Evolutionary conservation across 2,797 vertebrate genomes (phyloP).

Genomic region (Rhincodon typus): DNA sequence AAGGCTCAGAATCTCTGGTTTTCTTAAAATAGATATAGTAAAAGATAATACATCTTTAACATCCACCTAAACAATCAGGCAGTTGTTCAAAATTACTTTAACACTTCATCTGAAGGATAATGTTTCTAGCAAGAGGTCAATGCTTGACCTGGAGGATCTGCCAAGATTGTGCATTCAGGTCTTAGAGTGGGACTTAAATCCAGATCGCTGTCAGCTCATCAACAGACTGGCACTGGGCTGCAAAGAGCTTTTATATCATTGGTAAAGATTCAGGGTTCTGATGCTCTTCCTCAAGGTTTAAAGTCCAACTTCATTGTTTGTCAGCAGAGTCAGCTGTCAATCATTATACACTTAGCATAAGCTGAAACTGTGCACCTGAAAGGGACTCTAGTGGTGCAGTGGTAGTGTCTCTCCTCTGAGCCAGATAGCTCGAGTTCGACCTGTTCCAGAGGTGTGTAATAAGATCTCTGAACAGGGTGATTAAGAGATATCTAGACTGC

Average conservation of each 20-base stretch:
- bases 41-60: too few species aligned
- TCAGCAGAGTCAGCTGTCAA: neutral
- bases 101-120: neutral
- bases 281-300: neutral
- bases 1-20: neutral
- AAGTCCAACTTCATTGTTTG: neutral
- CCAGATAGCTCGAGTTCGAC: too few species aligned
- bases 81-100: neutral
- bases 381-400: too few species aligned
- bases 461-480: too few species aligned
- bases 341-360: neutral
- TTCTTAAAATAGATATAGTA: neutral
- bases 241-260: neutral
- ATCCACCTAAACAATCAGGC: neutral
- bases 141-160: neutral
- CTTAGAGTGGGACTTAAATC: neutral
- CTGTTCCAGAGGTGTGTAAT: too few species aligned
- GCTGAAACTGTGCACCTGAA: neutral
- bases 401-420: too few species aligned
- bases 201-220: neutral
- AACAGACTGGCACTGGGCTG: neutral
- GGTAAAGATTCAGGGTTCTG: neutral
- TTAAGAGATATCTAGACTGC: neutral
- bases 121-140: neutral
- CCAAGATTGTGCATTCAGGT: neutral